A percentile compares a stretch with the other conserved stretches of the same genome.
Conservation (phyloP, 2,113 vertebrate species). For the Phasianus colchicus region DNA sequence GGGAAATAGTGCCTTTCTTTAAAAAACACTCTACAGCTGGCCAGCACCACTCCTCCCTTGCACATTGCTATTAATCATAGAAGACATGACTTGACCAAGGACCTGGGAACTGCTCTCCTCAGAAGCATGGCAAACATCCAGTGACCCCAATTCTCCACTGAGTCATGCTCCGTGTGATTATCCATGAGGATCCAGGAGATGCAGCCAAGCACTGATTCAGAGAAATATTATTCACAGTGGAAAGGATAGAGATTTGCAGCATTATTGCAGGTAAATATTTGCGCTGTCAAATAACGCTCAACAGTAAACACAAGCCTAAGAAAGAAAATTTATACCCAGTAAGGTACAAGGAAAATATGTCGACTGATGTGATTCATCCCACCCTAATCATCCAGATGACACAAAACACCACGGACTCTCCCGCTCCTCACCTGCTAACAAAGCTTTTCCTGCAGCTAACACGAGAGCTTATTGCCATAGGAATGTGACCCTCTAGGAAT, state of each 20-base stretch:
- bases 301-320: slow-evolving; percentile 30
- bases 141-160: slow-evolving; percentile 50
- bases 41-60: not conserved
- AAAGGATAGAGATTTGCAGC: slow-evolving; percentile 53
- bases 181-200: not conserved
- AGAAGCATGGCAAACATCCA: slow-evolving; percentile 26
- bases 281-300: slow-evolving; percentile 62
- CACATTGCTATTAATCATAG: not conserved
- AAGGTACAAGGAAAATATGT: slow-evolving; percentile 25
- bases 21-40: not conserved
- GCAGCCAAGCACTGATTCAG: slow-evolving; percentile 55
- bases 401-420: not conserved
- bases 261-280: slow-evolving; percentile 76
- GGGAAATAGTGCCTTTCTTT: not conserved
- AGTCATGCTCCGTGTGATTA: slow-evolving; percentile 39
- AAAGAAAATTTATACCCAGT: slow-evolving; percentile 62
- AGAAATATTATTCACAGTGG: slow-evolving; percentile 29
- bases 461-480: not conserved
- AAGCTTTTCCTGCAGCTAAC: not conserved
- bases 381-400: not conserved
- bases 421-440: not conserved
- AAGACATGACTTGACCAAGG: not conserved
- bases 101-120: not conserved
- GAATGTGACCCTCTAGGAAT: not conserved
- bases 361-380: slow-evolving; percentile 12